Conservation (phyloP, 1,140 invertebrate species). For the Drosophila virilis region DNA sequence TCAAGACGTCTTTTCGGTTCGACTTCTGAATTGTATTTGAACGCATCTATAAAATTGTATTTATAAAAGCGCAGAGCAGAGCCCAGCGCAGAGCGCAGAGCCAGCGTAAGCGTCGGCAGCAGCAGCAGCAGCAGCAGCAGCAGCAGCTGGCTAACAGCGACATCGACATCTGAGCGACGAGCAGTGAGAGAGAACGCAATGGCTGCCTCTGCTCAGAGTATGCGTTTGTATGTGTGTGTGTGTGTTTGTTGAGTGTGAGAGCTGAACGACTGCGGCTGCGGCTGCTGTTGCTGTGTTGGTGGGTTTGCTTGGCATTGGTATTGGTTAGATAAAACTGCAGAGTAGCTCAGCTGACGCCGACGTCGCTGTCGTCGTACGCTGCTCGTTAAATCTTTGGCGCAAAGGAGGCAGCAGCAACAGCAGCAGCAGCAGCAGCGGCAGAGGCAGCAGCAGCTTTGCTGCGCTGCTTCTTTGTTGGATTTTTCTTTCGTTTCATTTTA, state of each 20-base stretch:
- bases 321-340: conserved; percentile 78
- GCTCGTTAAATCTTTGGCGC: conserved; percentile 44
- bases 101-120: conserved; percentile 29
- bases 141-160: conserved; percentile 41
- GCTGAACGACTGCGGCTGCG: conserved; percentile 33
- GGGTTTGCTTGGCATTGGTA: conserved; percentile 43
- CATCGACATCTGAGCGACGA: conserved; percentile 43
- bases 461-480: conserved; percentile 67
- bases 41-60: conserved; percentile 74
- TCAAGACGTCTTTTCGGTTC: conserved; percentile 56
- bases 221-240: conserved; percentile 9
- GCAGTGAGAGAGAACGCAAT: conserved; percentile 47
- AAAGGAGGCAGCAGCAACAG: conserved; percentile 43
- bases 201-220: conserved; percentile 39
- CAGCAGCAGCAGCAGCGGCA: conserved; percentile 37
- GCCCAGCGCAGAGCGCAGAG: conserved; percentile 36
- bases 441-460: conserved; percentile 48
- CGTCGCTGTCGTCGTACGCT: conserved; percentile 15
- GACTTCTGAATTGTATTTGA: conserved; percentile 57
- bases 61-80: conserved; percentile 72
- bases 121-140: conserved; percentile 31
- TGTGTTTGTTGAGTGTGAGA: conserved; percentile 5
- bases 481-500: conserved; percentile 64
- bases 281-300: conserved; percentile 34
- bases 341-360: conserved; percentile 25